Evolutionary conservation across 1,140 invertebrate genomes (phyloP).

Genomic region (Drosophila lowei): DNA sequence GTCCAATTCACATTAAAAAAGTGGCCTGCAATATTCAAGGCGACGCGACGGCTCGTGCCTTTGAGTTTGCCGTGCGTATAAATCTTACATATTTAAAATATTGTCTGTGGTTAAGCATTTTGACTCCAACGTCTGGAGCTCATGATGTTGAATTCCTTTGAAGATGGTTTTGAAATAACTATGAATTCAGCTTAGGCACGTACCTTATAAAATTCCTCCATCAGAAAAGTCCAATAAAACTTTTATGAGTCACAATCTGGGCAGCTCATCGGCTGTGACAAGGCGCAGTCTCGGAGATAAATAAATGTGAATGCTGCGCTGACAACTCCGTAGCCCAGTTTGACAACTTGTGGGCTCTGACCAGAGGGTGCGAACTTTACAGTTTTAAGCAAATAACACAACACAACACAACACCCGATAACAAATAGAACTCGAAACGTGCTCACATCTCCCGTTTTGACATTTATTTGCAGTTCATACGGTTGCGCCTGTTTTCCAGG

Average conservation of each 20-base stretch:
- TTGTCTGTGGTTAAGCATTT: constrained; percentile 39
- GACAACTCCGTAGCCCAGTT: constrained; percentile 7
- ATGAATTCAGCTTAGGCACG: constrained; percentile 46
- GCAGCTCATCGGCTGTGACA: constrained; percentile 18
- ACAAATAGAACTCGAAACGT: constrained; percentile 46
- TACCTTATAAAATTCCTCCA: constrained; percentile 35
- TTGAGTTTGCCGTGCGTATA: constrained; percentile 27
- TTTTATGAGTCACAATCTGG: constrained; percentile 48
- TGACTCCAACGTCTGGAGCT: constrained; percentile 49
- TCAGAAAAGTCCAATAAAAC: constrained; percentile 45
- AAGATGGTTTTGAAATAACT: constrained; percentile 29
- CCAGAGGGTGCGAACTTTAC: constrained; percentile 6
- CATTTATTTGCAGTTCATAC: constrained; percentile 85
- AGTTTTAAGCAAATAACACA: constrained; percentile 1
- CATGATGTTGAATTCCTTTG: constrained; percentile 33
- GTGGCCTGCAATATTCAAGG: too few relatives aligned
- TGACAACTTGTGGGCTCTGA: constrained; percentile 47
- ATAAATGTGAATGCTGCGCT: constrained; percentile 30
- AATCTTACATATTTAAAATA: constrained; percentile 51
- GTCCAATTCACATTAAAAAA: too few relatives aligned
- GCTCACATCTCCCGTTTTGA: constrained; percentile 63
- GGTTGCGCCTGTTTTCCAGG: constrained; percentile 89
- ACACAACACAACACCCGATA: constrained; percentile 14
- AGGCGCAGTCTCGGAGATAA: constrained; percentile 32
- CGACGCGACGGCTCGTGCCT: too few relatives aligned